Evolutionary conservation across 2,888 invertebrate species (phyloP).

Genomic region (Anagyrus pseudococci): DNA sequence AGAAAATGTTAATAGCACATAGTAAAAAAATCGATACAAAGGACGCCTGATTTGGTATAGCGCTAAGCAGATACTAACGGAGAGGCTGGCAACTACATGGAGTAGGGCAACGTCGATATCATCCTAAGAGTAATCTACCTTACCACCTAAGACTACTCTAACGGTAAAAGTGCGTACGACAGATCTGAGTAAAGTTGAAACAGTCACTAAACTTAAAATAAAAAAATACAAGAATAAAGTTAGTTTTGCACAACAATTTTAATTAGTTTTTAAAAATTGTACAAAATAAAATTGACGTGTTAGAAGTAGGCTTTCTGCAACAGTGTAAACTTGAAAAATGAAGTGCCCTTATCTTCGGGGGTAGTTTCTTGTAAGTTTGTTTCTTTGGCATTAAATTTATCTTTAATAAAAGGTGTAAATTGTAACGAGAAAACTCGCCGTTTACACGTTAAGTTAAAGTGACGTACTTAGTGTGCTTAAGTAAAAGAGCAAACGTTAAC

Average conservation of each 20-base stretch:
- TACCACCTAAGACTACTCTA: conserved; percentile 13
- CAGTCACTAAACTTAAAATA: background rate
- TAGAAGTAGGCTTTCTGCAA: conserved; percentile 12
- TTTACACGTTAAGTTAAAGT: conserved; percentile 48
- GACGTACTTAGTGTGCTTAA: conserved; percentile 44
- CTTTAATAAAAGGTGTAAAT: conserved; percentile 55
- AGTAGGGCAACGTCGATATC: background rate
- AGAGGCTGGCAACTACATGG: conserved; percentile 9
- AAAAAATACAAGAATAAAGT: no score
- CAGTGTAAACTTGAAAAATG: conserved; percentile 15
- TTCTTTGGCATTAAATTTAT: conserved; percentile 52
- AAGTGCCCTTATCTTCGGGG: background rate
- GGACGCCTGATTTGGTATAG: no score
- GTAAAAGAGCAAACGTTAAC: conserved; percentile 24
- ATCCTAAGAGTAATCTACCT: background rate
- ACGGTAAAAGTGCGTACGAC: background rate
- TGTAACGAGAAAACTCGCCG: conserved; percentile 48
- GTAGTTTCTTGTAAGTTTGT: background rate
- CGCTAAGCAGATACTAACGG: conserved; percentile 9
- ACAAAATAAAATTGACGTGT: conserved; percentile 5
- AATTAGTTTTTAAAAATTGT: no score
- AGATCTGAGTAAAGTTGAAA: background rate
- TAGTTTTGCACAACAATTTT: no score
- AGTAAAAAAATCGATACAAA: no score
- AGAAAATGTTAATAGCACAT: no score